A percentile compares a stretch with the other conserved stretches of the same genome.
Evolutionary conservation across 2,888 invertebrate species (phyloP).

Genomic region (Eudasyphora cyanicolor): DNA sequence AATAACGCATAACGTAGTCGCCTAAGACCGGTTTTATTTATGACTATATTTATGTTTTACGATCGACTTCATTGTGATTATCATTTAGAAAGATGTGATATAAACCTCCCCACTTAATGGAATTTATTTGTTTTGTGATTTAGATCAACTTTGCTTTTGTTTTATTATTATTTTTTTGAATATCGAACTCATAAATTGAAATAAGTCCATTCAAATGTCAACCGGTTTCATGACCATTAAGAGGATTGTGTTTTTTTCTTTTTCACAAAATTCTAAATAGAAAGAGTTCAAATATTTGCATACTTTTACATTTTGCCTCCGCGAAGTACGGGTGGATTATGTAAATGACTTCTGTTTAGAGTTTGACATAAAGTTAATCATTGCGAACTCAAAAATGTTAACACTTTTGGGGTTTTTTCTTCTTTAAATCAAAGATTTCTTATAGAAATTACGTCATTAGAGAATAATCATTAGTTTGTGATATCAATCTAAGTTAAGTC

Average conservation of each 20-base stretch:
- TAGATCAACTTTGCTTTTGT: not conserved
- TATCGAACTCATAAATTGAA: constrained; percentile 20
- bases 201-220: not conserved
- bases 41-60: not conserved
- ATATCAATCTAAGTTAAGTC: no score
- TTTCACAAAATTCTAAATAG: not conserved
- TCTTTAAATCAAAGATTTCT: no score
- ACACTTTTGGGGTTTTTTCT: constrained; percentile 2
- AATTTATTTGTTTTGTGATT: not conserved
- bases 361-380: no score
- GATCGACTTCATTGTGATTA: not conserved
- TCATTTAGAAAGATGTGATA: not conserved
- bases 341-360: not conserved
- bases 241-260: not conserved
- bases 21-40: not conserved
- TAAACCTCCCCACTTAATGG: not conserved
- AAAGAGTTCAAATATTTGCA: not conserved
- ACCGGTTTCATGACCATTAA: not conserved
- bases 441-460: constrained; percentile 2
- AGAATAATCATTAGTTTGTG: not conserved
- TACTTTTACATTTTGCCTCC: not conserved
- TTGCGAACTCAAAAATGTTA: not conserved
- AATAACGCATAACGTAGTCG: not conserved
- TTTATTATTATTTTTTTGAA: not conserved
- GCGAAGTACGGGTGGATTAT: not conserved